Evolutionary conservation across 2,888 invertebrate genomes (phyloP).

Genomic region (Harpalus rufipes): DNA sequence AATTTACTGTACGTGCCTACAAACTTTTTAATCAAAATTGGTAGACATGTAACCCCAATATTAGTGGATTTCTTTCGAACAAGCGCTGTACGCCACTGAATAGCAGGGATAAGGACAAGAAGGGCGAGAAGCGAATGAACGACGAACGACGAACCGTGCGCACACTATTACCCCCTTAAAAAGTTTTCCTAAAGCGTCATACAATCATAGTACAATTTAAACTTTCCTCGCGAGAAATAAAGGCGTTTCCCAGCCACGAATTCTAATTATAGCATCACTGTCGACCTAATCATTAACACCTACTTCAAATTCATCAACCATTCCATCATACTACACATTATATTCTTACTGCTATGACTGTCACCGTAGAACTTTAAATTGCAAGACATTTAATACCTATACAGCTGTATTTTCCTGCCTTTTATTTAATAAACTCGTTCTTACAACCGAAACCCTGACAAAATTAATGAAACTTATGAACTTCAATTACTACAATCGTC

Average conservation of each 20-base stretch:
- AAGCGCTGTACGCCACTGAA: constrained; percentile 27
- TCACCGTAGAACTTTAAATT: neutral
- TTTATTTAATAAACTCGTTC: neutral
- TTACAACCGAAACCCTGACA: too few species aligned
- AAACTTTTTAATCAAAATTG: constrained; percentile 47
- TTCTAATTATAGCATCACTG: constrained; percentile 53
- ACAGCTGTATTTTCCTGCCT: neutral
- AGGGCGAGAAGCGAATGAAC: constrained; percentile 43
- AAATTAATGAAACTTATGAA: too few species aligned
- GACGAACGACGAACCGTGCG: constrained; percentile 46
- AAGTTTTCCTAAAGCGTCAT: constrained; percentile 70
- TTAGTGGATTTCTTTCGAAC: constrained; percentile 19
- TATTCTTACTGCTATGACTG: neutral
- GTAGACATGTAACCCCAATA: constrained; percentile 23
- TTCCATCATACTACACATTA: constrained; percentile 2
- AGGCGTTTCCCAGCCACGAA: constrained; percentile 46
- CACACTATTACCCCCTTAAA: constrained; percentile 64
- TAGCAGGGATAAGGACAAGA: constrained; percentile 11
- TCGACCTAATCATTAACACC: constrained; percentile 43
- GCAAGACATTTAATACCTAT: neutral
- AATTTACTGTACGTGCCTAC: constrained; percentile 38
- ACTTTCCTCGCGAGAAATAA: constrained; percentile 69
- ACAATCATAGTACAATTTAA: constrained; percentile 73
- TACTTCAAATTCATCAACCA: constrained; percentile 29
- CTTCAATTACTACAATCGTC: too few species aligned